Evolutionary conservation across 2,888 invertebrate species (phyloP).

Genomic region (Melieria omissa): DNA sequence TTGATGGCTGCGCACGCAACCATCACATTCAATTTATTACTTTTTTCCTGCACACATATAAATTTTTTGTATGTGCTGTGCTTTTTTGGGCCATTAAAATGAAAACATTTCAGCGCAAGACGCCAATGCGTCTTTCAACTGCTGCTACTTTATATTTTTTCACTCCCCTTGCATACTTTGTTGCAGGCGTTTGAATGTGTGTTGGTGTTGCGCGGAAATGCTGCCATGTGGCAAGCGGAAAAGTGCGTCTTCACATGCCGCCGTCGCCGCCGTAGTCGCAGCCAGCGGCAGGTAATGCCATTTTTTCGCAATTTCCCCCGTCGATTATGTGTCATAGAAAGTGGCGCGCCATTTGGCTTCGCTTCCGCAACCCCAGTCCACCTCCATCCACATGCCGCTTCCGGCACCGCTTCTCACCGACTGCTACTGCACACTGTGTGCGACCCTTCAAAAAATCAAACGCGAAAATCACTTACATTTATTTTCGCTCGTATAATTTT

Average conservation of each 20-base stretch:
- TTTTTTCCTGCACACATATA: background rate
- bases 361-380: background rate
- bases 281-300: background rate
- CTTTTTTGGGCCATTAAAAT: conserved; percentile 13
- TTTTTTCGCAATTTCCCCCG: background rate
- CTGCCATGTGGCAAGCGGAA: too few relatives aligned
- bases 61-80: background rate
- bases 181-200: too few relatives aligned
- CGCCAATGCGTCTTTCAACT: background rate
- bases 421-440: background rate
- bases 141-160: background rate
- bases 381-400: background rate
- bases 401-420: background rate
- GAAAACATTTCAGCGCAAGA: conserved; percentile 28
- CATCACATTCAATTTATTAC: conserved; percentile 28
- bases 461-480: too few relatives aligned
- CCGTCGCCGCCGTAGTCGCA: too few relatives aligned
- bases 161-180: background rate
- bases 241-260: too few relatives aligned
- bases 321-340: background rate
- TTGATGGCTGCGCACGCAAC: background rate
- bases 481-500: too few relatives aligned
- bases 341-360: background rate
- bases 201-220: too few relatives aligned
- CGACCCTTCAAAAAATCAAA: too few relatives aligned